Evolutionary conservation across 2,797 vertebrate species (phyloP), one percentile per base, ranked within the genome.

Genomic region (Hirundo rustica): DNA sequence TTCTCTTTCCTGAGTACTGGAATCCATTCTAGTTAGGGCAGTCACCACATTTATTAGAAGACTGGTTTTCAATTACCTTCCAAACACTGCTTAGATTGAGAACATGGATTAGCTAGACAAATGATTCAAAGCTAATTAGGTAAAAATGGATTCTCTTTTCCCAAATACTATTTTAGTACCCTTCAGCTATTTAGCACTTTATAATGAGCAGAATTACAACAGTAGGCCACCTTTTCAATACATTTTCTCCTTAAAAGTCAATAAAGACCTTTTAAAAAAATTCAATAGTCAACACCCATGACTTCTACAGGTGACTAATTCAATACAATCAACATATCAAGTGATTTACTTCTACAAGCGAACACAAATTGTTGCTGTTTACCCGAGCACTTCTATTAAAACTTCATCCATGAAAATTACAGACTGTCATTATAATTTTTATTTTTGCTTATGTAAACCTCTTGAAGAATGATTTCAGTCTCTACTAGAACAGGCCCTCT

Each of bases 71-170:
- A 96, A 65, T 93, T 97, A 89, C 72, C 48, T 96, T 71, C 50
- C 71, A 95, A 90, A 95, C 76, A 40, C 21, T 85, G 38, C 75
- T 42, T 77, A 83, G 94, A 96, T 80, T 96, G 78, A 93, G 95
- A 96, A 88, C 82, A 93, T 75, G 85, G 81, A 92, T 96, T 85
- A 64, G 86, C 50, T 62, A 78, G 83, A 95, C 91, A 89, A 96
- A 85, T 93, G 76, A 83, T 96, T 96, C 91, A 94, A 93, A 97
- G 55, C 51, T 96, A 96, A 96, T 96, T 94, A 94, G 95, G 97
- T 92, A 96, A 97, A 97, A 97, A 97, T 96, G 96, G 88, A 97
- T 97, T 97, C 76, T 84, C 80, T 93, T 94, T 96, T 71, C 88
- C 81, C 83, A 95, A 81, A 83, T 77, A 89, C 80, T 96, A 73